Evolutionary conservation across 1,140 invertebrate genomes (phyloP).

Genomic region (Ips typographus): DNA sequence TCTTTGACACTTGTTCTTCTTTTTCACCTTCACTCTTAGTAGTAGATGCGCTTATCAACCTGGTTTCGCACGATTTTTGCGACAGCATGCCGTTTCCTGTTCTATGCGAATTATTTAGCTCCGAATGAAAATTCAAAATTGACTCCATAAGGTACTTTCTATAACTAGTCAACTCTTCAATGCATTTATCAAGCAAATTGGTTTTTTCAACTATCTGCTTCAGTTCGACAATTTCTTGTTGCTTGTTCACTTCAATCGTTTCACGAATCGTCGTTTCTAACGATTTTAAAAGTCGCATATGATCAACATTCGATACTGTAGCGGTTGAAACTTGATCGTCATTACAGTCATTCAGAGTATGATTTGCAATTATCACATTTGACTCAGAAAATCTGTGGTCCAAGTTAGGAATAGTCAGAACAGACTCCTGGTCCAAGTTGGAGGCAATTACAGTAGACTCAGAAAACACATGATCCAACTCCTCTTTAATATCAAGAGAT

Average conservation of each 20-base stretch:
- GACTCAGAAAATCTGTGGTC: background rate
- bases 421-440: background rate
- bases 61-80: no score
- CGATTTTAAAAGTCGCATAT: no score
- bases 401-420: background rate
- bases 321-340: background rate
- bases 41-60: no score
- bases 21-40: no score
- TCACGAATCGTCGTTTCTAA: background rate
- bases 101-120: no score
- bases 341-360: background rate
- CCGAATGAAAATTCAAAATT: background rate
- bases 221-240: background rate
- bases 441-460: no score
- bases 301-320: no score
- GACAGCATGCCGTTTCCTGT: no score
- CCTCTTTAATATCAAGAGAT: background rate
- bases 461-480: background rate
- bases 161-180: slow-evolving; percentile 6
- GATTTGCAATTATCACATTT: background rate
- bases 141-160: background rate
- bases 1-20: no score
- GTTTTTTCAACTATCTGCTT: slow-evolving; percentile 1
- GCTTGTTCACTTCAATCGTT: background rate
- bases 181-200: slow-evolving; percentile 8